phyloP scores from a whole-genome alignment of 2,797 vertebrate genomes.

The Sebastes alutus region DNA sequence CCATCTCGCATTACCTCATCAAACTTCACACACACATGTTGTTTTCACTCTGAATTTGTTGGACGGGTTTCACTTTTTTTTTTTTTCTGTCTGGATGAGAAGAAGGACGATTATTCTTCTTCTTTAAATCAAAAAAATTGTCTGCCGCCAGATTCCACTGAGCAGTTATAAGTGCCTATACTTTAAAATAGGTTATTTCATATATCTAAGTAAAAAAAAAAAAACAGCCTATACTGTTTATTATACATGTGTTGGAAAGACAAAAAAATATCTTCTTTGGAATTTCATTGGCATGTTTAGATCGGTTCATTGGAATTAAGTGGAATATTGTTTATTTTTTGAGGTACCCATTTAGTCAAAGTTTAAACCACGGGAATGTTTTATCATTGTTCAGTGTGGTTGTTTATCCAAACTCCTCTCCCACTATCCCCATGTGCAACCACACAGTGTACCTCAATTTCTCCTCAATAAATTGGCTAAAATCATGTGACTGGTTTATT shows the following conservation, averaged over 20 bases:
- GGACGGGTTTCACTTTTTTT: conserved; percentile 65
- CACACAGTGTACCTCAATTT: conserved; percentile 90
- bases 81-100: conserved; percentile 42
- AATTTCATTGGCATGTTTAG: conserved; percentile 44
- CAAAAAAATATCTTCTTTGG: conserved; percentile 40
- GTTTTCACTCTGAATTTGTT: conserved; percentile 70
- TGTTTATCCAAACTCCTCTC: conserved; percentile 47
- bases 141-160: conserved; percentile 41
- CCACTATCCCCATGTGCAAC: conserved; percentile 60
- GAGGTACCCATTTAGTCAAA: conserved; percentile 65
- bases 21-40: conserved; percentile 73
- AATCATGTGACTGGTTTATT: conserved; percentile 58
- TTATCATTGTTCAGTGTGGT: conserved; percentile 65
- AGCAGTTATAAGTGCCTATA: conserved; percentile 57
- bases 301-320: conserved; percentile 55
- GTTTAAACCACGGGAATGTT: conserved; percentile 59
- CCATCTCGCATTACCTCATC: conserved; percentile 92
- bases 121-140: conserved; percentile 26
- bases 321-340: conserved; percentile 51
- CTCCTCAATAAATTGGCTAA: conserved; percentile 88
- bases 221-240: conserved; percentile 33
- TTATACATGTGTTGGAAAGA: conserved; percentile 52
- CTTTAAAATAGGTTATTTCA: conserved; percentile 55
- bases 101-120: conserved; percentile 21
- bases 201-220: conserved; percentile 44